Evolutionary conservation across 2,797 vertebrate species (phyloP).

Genomic region (Enoplosus armatus): DNA sequence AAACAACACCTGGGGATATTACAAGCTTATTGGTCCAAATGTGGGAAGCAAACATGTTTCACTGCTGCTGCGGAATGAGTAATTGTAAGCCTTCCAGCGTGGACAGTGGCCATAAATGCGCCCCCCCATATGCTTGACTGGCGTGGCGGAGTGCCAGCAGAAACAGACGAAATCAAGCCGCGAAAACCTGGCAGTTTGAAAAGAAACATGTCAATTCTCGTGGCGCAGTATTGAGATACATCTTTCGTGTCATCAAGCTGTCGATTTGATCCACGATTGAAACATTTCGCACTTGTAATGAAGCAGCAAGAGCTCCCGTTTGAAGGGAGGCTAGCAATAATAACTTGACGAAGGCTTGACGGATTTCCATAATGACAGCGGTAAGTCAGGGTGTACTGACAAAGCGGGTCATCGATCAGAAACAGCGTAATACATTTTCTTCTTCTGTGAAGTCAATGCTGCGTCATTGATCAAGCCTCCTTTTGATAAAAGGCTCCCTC

Average conservation of each 20-base stretch:
- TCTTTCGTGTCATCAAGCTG: neutral
- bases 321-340: neutral
- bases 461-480: neutral
- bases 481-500: neutral
- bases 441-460: neutral
- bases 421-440: neutral
- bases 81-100: neutral
- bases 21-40: neutral
- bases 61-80: neutral
- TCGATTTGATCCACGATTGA: neutral
- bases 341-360: no score
- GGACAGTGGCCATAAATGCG: neutral
- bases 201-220: neutral
- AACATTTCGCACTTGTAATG: neutral
- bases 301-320: neutral
- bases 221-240: neutral
- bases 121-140: no score
- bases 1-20: neutral
- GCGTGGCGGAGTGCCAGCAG: neutral
- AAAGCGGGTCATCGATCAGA: neutral
- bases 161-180: neutral
- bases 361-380: no score
- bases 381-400: no score
- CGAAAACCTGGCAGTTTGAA: neutral
- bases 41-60: neutral